Base-by-base conservation (phyloP, 1,140 invertebrate species). In the Ctenoplectra terminalis region DNA sequence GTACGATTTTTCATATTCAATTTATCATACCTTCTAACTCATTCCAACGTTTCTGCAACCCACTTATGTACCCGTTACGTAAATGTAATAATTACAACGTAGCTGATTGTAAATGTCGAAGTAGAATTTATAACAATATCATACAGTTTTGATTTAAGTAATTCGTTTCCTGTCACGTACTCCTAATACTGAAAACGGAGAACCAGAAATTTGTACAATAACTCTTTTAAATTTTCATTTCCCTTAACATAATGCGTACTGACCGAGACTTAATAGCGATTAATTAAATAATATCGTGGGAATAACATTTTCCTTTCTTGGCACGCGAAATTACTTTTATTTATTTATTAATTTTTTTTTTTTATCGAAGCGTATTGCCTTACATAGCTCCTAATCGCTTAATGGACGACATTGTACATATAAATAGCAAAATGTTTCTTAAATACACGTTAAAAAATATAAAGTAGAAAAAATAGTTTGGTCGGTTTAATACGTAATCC, bases 381-480 rank as follows among this genome's bases (percentile, higher is more conserved):
- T 40, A 43, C 34, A 17, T 52, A n/a, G 11, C 13, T 46, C 20
- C 20, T 52, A 69, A 46, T 46, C 1, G 13, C 29, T 34, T 34
- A 72, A 40, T 54, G 69, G 58, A 63, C 77, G 15, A 54, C 77
- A 31, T 31, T 43, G 13, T 73, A 43, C 26, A n/a, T 72, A 73
- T 63, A 73, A 63, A 63, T 73, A 73, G 48, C 46, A 73, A 54
- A 54, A 26, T 23, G 70, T 73, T 29, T 3, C 46, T 73, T 73
- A 73, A 85, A 71, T 63, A 82, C 40, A 48, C 46, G 1, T 72
- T 56, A 85, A 48, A 77, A 81, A 58, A 69, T 50, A 69, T 56
- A 1, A 9, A 17, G 64, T 78, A 86, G 75, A 82, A 85, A 85
- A 85, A 85, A 82, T 85, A 72, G 50, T 64, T 79, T 71, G 17